Conservation (phyloP, 92 coral and sea anemone genomes). For the Isaurus tuberculatus region DNA sequence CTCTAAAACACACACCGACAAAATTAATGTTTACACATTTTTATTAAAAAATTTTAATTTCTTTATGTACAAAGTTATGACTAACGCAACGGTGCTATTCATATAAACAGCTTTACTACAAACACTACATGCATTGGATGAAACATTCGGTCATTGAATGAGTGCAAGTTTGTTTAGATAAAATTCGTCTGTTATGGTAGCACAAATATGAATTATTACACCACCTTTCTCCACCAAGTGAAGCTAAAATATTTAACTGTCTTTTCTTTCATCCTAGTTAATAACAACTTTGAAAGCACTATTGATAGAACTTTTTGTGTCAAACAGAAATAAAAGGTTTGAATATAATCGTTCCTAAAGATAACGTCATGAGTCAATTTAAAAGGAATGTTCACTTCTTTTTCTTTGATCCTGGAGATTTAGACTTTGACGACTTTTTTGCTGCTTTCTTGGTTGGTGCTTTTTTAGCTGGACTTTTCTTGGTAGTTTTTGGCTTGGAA, state of each 20-base stretch:
- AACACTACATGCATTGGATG: background rate
- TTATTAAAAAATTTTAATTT: background rate
- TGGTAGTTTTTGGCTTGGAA: slow-evolving; percentile 38
- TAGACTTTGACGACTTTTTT: slow-evolving; percentile 23
- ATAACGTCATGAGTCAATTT: background rate
- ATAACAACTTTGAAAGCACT: slow-evolving; percentile 12
- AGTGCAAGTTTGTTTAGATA: background rate
- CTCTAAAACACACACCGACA: too few relatives aligned
- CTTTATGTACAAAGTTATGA: slow-evolving; percentile 14
- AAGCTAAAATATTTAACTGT: background rate
- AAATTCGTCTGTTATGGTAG: background rate
- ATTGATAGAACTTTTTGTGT: background rate
- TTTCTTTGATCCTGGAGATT: slow-evolving; percentile 45
- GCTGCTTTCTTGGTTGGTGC: slow-evolving; percentile 51
- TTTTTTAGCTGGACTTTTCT: slow-evolving; percentile 45
- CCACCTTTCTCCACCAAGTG: slow-evolving; percentile 16
- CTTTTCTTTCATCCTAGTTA: background rate
- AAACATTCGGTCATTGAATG: background rate
- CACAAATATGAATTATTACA: background rate
- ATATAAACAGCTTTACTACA: background rate
- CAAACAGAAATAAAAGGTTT: background rate
- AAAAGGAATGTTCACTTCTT: slow-evolving; percentile 1
- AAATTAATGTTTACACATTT: background rate
- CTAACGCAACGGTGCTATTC: slow-evolving; percentile 14
- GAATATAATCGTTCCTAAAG: background rate